Evolutionary conservation across 1,140 invertebrate species (phyloP).

Genomic region (Ips nitidus): DNA sequence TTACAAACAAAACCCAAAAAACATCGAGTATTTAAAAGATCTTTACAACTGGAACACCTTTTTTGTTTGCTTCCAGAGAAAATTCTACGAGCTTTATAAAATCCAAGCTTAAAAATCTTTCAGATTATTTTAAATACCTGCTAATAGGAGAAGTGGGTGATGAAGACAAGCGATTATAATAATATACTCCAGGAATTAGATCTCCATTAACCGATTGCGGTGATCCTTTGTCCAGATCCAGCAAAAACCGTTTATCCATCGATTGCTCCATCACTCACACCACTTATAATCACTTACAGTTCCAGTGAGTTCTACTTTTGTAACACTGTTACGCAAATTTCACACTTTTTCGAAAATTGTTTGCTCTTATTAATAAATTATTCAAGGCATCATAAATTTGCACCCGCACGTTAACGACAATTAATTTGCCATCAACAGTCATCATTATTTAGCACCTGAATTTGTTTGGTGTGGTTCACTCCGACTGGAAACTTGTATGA

Average conservation of each 20-base stretch:
- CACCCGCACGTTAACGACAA: constrained; percentile 33
- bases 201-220: constrained; percentile 6
- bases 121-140: constrained; percentile 6
- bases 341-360: constrained; percentile 16
- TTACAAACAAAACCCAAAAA: too few species aligned
- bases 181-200: constrained; percentile 14
- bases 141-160: constrained; percentile 11
- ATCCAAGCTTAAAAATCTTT: too few species aligned
- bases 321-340: constrained; percentile 9
- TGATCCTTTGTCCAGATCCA: constrained; percentile 8
- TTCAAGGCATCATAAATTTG: constrained; percentile 29
- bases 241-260: constrained; percentile 9
- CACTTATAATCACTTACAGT: not conserved
- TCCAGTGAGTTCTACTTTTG: not conserved
- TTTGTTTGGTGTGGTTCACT: not conserved
- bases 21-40: too few species aligned
- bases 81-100: too few species aligned
- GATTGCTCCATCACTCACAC: constrained; percentile 1
- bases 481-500: too few species aligned
- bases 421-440: constrained; percentile 54
- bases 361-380: constrained; percentile 13
- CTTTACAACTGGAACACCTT: too few species aligned
- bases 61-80: too few species aligned
- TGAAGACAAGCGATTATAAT: constrained; percentile 9
- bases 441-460: constrained; percentile 27